These are phyloP conservation scores for Galerucella calmariensis DNA, from an alignment of 2,888 invertebrate species.

Conservation along the genomic window DNA sequence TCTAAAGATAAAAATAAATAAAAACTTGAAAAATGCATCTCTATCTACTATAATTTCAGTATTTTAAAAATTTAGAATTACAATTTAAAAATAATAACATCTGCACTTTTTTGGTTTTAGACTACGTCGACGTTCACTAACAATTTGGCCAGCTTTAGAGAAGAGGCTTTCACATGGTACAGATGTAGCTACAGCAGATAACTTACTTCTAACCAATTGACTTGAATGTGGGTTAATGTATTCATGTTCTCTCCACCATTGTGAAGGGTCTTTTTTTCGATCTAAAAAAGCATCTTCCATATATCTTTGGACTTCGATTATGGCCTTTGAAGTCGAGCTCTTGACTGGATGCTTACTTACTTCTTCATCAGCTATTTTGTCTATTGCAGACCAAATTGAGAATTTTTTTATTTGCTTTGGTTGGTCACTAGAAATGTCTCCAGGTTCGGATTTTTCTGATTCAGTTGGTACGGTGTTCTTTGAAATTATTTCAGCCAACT, in stretches of 20 bases:
- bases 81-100: slow-evolving; percentile 17
- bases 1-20: too few relatives aligned
- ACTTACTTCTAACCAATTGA: slow-evolving; percentile 12
- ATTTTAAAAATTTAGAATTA: slow-evolving; percentile 8
- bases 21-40: neutral
- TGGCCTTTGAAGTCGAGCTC: neutral
- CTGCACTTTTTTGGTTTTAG: slow-evolving; percentile 4
- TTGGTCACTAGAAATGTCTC: neutral
- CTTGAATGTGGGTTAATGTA: neutral
- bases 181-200: slow-evolving; percentile 11
- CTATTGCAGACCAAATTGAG: slow-evolving; percentile 22
- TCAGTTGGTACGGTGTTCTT: neutral
- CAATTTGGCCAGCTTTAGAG: slow-evolving; percentile 10
- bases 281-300: slow-evolving; percentile 30
- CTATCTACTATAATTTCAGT: too few relatives aligned
- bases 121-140: neutral
- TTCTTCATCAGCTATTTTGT: slow-evolving; percentile 7
- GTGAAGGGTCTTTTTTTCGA: slow-evolving; percentile 27
- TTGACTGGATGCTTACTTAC: neutral
- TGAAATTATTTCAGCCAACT: neutral
- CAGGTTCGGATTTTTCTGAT: neutral
- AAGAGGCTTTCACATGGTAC: slow-evolving; percentile 14
- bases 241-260: slow-evolving; percentile 26
- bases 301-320: slow-evolving; percentile 24
- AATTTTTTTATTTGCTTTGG: neutral